Percentiles rank a stretch among this genome's conserved stretches.
Evolutionary conservation across 2,797 vertebrate species (phyloP).

Genomic region (Neosilurus hyrtlii): DNA sequence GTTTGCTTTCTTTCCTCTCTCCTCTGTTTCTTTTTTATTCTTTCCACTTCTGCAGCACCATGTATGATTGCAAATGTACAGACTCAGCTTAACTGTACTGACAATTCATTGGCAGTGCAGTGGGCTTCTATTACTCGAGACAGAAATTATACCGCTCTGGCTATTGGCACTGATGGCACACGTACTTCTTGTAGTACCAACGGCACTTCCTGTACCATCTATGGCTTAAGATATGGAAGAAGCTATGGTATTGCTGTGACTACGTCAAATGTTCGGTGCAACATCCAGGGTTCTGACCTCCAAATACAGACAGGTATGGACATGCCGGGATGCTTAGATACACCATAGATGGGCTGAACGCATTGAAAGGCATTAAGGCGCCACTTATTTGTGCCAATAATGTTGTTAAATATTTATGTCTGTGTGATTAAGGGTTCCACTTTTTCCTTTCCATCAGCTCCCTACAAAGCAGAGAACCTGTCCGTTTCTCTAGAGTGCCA

Average conservation of each 20-base stretch:
- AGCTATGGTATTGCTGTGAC: constrained; percentile 71
- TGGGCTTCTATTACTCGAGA: constrained; percentile 58
- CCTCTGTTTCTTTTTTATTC: background rate
- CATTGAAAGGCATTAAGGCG: background rate
- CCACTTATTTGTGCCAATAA: background rate
- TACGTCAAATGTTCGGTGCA: constrained; percentile 61
- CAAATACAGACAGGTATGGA: constrained; percentile 68
- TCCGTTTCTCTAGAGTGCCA: constrained; percentile 62
- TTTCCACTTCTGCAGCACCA: constrained; percentile 61
- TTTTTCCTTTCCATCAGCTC: constrained; percentile 59
- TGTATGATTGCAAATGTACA: constrained; percentile 69
- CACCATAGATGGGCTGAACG: background rate
- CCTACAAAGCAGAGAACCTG: constrained; percentile 63
- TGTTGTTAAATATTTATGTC: background rate
- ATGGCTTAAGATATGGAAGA: constrained; percentile 67
- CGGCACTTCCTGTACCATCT: constrained; percentile 65
- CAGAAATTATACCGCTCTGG: constrained; percentile 66
- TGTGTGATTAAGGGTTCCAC: background rate
- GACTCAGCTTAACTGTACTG: constrained; percentile 65
- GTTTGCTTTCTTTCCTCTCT: background rate
- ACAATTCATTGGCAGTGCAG: constrained; percentile 65
- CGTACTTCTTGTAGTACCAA: constrained; percentile 59
- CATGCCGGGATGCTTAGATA: background rate
- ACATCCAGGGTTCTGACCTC: constrained; percentile 64
- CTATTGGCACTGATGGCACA: constrained; percentile 64